A percentile compares a stretch with the other conserved stretches of the same genome.
Evolutionary conservation across 2,797 vertebrate genomes (phyloP).

Genomic region (Gymnothorax javanicus): DNA sequence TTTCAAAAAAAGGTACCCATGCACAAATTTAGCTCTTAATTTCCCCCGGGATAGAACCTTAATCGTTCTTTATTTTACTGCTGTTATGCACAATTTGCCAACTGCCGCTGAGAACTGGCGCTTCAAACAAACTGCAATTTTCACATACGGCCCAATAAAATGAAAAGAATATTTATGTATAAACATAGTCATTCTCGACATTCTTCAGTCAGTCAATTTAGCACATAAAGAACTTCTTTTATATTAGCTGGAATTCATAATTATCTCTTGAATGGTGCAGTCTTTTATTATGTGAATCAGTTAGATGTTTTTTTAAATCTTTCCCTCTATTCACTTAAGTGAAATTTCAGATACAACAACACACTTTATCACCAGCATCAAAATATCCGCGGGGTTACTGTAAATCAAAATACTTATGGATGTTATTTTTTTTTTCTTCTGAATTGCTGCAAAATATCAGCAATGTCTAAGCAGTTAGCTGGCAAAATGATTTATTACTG

Average conservation of each 20-base stretch:
- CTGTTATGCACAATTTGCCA: constrained; percentile 10
- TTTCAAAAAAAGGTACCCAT: constrained; percentile 5
- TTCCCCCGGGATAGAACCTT: background rate
- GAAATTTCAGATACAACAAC: background rate
- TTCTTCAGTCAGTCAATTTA: constrained; percentile 1
- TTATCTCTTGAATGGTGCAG: background rate
- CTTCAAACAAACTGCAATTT: background rate
- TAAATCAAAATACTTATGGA: background rate
- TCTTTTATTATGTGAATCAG: background rate
- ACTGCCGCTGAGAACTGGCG: background rate
- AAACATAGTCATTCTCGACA: background rate
- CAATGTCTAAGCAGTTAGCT: background rate
- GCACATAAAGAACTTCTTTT: background rate
- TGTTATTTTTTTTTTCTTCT: background rate
- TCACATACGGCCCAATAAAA: background rate
- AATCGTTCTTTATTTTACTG: constrained; percentile 11
- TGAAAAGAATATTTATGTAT: background rate
- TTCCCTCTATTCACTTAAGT: background rate
- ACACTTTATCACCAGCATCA: background rate
- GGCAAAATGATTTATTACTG: background rate
- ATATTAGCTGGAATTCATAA: background rate
- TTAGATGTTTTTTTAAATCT: background rate
- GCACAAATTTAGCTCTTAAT: background rate
- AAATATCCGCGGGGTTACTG: background rate
- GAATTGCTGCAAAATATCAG: background rate